A percentile compares a stretch with the other conserved stretches of the same genome.
phyloP scores from a whole-genome alignment of 2,113 vertebrate genomes.

The Corvus cornix region DNA sequence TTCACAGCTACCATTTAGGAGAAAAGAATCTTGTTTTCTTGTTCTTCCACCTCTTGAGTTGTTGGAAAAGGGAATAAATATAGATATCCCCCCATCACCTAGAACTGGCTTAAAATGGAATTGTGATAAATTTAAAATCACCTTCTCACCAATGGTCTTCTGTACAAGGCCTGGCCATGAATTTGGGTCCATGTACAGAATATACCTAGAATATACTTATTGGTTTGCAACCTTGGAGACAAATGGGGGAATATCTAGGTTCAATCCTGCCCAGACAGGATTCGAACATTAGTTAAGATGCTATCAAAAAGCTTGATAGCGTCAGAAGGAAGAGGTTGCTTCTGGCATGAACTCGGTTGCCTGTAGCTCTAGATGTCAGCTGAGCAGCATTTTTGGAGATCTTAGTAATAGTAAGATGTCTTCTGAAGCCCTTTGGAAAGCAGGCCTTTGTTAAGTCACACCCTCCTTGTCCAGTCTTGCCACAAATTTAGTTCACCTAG shows the following conservation, averaged over 20 bases:
- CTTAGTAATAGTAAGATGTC: neutral
- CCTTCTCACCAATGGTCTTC: neutral
- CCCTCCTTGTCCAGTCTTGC: neutral
- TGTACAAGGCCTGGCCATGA: neutral
- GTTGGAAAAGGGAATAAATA: neutral
- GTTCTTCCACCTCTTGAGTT: neutral
- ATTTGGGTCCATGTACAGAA: neutral
- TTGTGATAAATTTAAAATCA: neutral
- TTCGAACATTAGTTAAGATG: slow-evolving; percentile 3
- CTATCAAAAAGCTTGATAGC: neutral
- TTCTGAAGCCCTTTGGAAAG: slow-evolving; percentile 10
- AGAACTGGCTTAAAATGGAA: neutral
- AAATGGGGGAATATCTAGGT: neutral
- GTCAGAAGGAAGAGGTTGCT: slow-evolving; percentile 26
- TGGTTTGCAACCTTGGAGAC: neutral
- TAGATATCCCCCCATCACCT: neutral
- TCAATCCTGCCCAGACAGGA: slow-evolving; percentile 2
- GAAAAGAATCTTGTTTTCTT: neutral
- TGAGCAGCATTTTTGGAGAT: slow-evolving; percentile 1
- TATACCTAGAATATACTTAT: neutral
- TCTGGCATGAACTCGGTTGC: slow-evolving; percentile 5
- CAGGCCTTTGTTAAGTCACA: neutral
- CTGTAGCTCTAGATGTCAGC: slow-evolving; percentile 10
- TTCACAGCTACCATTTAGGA: neutral
- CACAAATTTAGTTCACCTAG: neutral